phyloP scores from a whole-genome alignment of 1,140 invertebrate genomes.

The Trypoxylus dichotomus region DNA sequence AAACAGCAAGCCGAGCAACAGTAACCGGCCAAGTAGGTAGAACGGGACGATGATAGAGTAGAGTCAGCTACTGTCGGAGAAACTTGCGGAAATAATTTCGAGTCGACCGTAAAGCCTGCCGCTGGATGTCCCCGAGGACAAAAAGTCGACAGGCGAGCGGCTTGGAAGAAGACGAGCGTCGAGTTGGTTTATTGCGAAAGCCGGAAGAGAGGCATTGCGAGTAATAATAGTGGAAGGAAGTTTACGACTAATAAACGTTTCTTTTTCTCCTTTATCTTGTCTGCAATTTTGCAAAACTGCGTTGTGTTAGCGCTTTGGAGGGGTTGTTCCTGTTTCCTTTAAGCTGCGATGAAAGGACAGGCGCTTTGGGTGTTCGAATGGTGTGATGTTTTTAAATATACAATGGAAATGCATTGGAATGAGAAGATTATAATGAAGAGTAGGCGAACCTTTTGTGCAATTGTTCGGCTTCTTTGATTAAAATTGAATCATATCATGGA shows the following conservation, averaged over 20 bases:
- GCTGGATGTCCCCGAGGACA: background rate
- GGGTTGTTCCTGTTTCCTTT: too few species aligned
- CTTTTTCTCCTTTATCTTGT: slow-evolving; percentile 7
- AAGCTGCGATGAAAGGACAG: too few species aligned
- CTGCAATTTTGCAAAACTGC: background rate
- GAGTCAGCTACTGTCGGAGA: background rate
- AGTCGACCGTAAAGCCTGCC: background rate
- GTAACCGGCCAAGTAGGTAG: background rate
- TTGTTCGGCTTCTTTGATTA: too few species aligned
- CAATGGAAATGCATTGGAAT: too few species aligned
- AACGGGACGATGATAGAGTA: background rate
- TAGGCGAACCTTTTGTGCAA: too few species aligned
- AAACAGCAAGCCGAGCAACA: background rate
- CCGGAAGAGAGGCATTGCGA: background rate
- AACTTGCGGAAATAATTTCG: background rate
- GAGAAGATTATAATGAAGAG: too few species aligned
- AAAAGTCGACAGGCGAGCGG: background rate
- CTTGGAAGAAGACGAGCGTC: background rate
- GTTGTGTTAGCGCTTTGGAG: too few species aligned
- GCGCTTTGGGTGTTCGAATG: too few species aligned
- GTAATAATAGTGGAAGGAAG: slow-evolving; percentile 1
- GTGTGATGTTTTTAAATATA: too few species aligned
- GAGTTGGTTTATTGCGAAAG: background rate
- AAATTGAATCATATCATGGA: too few species aligned
- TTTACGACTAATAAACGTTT: slow-evolving; percentile 7